Percentiles rank a stretch among this genome's conserved stretches.
Evolutionary conservation across 2,888 invertebrate species (phyloP).

Genomic region (Tethea ocularis): DNA sequence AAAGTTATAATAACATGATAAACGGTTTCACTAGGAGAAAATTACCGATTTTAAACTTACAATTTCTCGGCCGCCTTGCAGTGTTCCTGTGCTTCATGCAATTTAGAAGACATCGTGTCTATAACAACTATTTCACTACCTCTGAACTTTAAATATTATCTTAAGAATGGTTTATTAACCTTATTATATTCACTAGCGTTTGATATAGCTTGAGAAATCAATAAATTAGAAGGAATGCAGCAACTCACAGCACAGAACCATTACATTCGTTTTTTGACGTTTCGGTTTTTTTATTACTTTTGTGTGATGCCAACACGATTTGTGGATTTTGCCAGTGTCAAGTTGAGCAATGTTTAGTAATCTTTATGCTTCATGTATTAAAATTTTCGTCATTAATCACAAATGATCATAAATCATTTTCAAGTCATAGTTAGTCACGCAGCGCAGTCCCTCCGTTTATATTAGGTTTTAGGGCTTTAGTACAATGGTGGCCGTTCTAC

Average conservation of each 20-base stretch:
- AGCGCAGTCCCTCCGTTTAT: too few species aligned
- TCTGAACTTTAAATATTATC: neutral
- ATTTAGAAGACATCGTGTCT: conserved; percentile 72
- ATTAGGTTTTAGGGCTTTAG: too few species aligned
- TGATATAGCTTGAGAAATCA: neutral
- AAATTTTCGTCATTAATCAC: too few species aligned
- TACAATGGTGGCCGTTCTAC: too few species aligned
- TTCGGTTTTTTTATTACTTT: neutral
- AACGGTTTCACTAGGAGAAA: too few species aligned
- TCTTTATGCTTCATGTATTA: too few species aligned
- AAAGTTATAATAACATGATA: too few species aligned
- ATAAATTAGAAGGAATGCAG: neutral
- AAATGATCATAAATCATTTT: too few species aligned
- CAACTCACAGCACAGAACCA: neutral
- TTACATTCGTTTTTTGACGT: neutral
- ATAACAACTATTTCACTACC: neutral
- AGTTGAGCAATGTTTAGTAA: too few species aligned
- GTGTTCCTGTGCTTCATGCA: conserved; percentile 91
- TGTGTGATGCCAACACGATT: too few species aligned
- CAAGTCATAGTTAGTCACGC: too few species aligned
- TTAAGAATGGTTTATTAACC: neutral
- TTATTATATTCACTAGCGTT: neutral
- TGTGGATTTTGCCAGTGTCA: too few species aligned
- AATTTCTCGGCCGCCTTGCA: conserved; percentile 92
- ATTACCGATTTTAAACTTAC: conserved; percentile 72